Evolutionary conservation across 2,888 invertebrate species (phyloP), one percentile per base, ranked within the genome.

Genomic region (Beris chalybata): DNA sequence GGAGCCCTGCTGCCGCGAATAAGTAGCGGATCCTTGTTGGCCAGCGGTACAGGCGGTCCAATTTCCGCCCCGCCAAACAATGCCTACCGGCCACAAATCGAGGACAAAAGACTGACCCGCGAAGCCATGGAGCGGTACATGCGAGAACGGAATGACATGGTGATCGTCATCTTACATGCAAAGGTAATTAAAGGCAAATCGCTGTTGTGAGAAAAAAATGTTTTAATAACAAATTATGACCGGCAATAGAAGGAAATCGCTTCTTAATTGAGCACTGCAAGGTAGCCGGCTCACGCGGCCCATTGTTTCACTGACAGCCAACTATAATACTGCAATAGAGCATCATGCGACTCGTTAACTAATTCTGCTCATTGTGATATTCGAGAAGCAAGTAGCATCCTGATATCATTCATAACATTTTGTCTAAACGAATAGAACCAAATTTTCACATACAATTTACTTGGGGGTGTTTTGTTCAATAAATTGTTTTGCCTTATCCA

Each of bases 81-180:
- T 43, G 72, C 74, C 32, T 80, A 76, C 73, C 75, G 80, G 69
- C 76, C 79, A 47, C 79, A 79, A 66, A 81, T 81, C 61, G 92
- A 92, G 78, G 93, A 94, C 78, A 90, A 93, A 76, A 79, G 80
- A 67, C 70, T 80, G 64, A 77, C 79, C 64, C 76, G 79, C 54
- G 80, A 80, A 67, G 80, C 95, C 47, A 99, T 99, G 99, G 93
- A 95, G 79, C 89, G 94, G 66, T 99, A 99, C 80, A 85, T 99
- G 74, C 87, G 94, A 66, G 96, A 97, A 78, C 87, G 95, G 73
- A 92, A 93, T 74, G 96, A 96, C 80, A 95, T 96, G 93, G 90
- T 95, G 29, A 91, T 99, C 67, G 95, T 97, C 61, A 97, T 99
- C 74, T 85, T 98, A 66, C 99, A 99, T 82, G 99, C 99, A 56